phyloP scores from a whole-genome alignment of 2,888 invertebrate genomes.

The Sympetrum striolatum region DNA sequence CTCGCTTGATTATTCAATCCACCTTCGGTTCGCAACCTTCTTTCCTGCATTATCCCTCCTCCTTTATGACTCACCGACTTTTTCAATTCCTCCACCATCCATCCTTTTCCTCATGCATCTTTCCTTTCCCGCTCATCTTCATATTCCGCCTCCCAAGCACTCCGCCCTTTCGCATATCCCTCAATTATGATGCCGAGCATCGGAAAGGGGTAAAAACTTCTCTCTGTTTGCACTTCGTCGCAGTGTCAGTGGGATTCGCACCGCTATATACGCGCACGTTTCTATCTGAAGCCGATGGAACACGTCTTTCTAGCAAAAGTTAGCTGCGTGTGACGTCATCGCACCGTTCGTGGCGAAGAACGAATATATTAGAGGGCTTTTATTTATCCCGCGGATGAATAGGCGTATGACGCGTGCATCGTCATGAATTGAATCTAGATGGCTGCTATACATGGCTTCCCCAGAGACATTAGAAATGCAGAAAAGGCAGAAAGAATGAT shows the following conservation, averaged over 20 bases:
- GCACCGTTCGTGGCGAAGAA: no score
- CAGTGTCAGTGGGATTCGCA: not conserved
- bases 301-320: no score
- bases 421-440: no score
- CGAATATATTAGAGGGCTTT: no score
- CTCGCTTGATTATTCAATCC: not conserved
- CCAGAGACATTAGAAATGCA: no score
- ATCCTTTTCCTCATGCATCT: not conserved
- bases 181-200: not conserved
- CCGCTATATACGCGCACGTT: no score
- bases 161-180: not conserved
- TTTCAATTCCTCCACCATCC: not conserved
- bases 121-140: not conserved
- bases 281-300: no score
- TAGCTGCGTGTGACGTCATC: no score
- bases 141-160: not conserved
- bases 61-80: not conserved
- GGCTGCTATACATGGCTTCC: no score
- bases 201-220: not conserved
- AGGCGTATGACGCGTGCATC: no score
- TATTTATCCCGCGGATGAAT: no score
- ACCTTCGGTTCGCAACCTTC: not conserved
- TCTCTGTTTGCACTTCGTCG: not conserved
- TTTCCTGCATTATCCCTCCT: not conserved
- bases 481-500: no score